Conservation (phyloP, 1,140 invertebrate species). For the Octopus sinensis region DNA sequence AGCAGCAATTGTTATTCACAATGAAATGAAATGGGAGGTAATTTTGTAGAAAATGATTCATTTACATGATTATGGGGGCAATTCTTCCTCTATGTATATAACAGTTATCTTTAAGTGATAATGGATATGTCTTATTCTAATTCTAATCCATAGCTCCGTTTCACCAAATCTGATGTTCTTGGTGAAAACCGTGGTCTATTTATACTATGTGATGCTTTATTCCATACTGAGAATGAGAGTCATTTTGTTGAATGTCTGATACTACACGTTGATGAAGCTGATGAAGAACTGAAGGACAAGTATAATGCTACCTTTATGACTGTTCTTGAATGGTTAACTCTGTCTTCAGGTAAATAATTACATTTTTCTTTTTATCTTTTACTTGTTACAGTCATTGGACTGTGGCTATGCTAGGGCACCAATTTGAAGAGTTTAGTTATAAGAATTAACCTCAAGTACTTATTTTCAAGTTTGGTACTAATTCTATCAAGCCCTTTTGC, state of each 20-base stretch:
- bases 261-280: conserved; percentile 46
- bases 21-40: too few relatives aligned
- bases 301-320: conserved; percentile 48
- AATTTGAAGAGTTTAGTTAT: too few relatives aligned
- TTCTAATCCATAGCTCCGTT: background rate
- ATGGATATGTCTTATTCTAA: too few relatives aligned
- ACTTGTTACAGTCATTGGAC: background rate
- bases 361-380: background rate
- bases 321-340: conserved; percentile 58
- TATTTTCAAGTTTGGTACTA: too few relatives aligned
- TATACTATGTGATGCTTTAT: conserved; percentile 32
- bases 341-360: conserved; percentile 50
- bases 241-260: conserved; percentile 47
- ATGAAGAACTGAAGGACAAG: conserved; percentile 40
- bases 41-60: too few relatives aligned
- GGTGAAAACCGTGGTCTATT: conserved; percentile 30
- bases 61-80: too few relatives aligned
- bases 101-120: too few relatives aligned
- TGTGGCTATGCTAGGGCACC: too few relatives aligned
- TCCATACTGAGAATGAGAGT: conserved; percentile 25
- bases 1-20: too few relatives aligned
- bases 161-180: conserved; percentile 27
- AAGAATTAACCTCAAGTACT: too few relatives aligned
- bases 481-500: too few relatives aligned
- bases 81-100: too few relatives aligned